Evolutionary conservation across 2,113 vertebrate genomes (phyloP), one percentile per base, ranked within the genome.

Genomic region (Casuarius casuarius): DNA sequence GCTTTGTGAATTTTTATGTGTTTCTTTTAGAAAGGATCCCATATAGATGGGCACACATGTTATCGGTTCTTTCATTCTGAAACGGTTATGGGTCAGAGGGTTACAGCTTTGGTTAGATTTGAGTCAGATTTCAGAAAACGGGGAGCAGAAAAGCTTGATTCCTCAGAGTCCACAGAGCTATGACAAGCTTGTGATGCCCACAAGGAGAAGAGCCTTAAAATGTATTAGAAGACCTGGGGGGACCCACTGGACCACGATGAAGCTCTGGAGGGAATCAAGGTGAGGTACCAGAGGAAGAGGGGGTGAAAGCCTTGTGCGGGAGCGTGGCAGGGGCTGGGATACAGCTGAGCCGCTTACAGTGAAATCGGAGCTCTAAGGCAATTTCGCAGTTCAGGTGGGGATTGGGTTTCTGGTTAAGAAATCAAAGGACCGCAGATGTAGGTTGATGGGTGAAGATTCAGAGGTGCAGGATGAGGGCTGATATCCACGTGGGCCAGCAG

Each of bases 401-500:
- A 7, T 38, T 28, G 22, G 40, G 1, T 19, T 59, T 31, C 22
- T 35, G 56, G 29, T 29, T 31, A 65, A 2, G 4, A n/a, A 48
- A 48, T 19, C 3, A 2, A 21, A 7, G 0, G 3, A 38, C 54
- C 33, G 54, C 28, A 54, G 49, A 3, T 0, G 3, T 51, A 44
- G 22, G 38, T 11, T 17, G 59, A 66, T 7, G 48, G 56, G 11
- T 31, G 79, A 4, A 7, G 29, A 7, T 5, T 46, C 13, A n/a
- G 86, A 0, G 0, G 1, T 1, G 56, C 3, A 62, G 88, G 25
- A 8, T 1, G 0, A 35, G 66, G 51, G 54, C 18, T 44, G 40
- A 5, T 25, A 18, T 10, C 58, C 71, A 4, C 0, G 0, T 5
- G 56, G 56, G 51, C 1, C 2, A 28, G 28, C 0, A 5, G 54